Percentiles rank a stretch among this genome's conserved stretches.
phyloP scores from a whole-genome alignment of 2,113 vertebrate genomes.

The Danio rerio region GRCz12tu NC_133183.1:43514001-43514500 shows the following conservation, averaged over 20 bases:
- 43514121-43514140: too few species aligned
- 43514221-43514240: too few species aligned
- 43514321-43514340: background rate
- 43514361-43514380: constrained; percentile 19
- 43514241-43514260: background rate
- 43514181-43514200: too few species aligned
- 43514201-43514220: too few species aligned
- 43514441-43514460: constrained; percentile 40
- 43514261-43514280: background rate
- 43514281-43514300: background rate
- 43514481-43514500: constrained; percentile 59
- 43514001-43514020: too few species aligned
- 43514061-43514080: too few species aligned
- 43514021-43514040: too few species aligned
- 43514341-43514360: background rate
- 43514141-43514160: too few species aligned
- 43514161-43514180: too few species aligned
- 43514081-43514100: too few species aligned
- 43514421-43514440: constrained; percentile 13
- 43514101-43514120: too few species aligned
- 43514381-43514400: background rate
- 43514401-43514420: constrained; percentile 23
- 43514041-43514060: too few species aligned
- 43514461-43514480: constrained; percentile 23
- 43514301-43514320: background rate